phyloP scores from a whole-genome alignment of 2,888 invertebrate genomes.

The Temnothorax unifasciatus region DNA sequence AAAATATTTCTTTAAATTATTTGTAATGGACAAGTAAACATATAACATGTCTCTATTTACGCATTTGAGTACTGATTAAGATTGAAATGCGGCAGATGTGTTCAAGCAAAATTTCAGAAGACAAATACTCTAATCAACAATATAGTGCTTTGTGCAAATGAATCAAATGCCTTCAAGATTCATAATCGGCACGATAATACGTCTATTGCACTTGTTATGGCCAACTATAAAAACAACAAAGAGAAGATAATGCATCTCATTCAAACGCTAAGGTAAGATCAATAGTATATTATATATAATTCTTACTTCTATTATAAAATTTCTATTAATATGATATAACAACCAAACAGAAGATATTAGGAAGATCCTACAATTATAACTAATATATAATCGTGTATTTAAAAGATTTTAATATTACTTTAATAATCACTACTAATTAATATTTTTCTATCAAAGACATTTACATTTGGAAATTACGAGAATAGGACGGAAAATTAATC shows the following conservation, averaged over 20 bases:
- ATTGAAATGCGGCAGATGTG: conserved; percentile 3
- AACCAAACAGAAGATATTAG: not conserved
- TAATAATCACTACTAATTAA: conserved; percentile 3
- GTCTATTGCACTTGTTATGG: not conserved
- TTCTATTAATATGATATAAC: not conserved
- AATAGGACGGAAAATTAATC: conserved; percentile 19
- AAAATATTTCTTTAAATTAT: not conserved
- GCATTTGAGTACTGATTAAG: not conserved
- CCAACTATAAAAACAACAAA: conserved; percentile 9
- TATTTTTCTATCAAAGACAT: conserved; percentile 24
- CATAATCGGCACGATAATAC: not conserved
- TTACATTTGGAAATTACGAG: conserved; percentile 29
- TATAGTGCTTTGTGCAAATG: not conserved
- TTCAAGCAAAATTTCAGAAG: not conserved
- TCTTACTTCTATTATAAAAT: not conserved
- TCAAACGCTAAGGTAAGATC: conserved; percentile 39
- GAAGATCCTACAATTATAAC: not conserved
- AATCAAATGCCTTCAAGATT: not conserved
- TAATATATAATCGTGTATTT: not conserved
- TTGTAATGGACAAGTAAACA: not conserved
- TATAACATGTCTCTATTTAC: not conserved
- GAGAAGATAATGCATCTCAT: conserved; percentile 19
- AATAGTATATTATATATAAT: not conserved
- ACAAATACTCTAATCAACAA: conserved; percentile 23
- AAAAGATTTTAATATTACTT: not conserved